Conservation (phyloP, 1,140 invertebrate genomes). For the Alviniconcha marisindica region DNA sequence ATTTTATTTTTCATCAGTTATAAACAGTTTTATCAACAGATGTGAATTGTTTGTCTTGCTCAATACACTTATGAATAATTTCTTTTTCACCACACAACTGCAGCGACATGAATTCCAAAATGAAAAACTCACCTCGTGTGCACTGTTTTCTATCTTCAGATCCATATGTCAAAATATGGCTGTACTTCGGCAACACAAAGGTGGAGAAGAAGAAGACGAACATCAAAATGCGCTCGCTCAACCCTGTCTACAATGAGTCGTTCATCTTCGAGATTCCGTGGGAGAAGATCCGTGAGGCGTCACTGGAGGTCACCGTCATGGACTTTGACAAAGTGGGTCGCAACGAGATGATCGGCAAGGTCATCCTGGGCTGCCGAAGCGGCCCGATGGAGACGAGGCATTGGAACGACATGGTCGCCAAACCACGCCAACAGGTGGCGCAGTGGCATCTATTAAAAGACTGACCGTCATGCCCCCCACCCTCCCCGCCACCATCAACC, state of each 20-base stretch:
- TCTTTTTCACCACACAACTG: too few species aligned
- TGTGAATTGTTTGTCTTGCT: too few species aligned
- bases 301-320: constrained; percentile 90
- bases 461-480: constrained; percentile 48
- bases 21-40: too few species aligned
- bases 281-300: constrained; percentile 88
- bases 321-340: constrained; percentile 94
- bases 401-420: constrained; percentile 93
- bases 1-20: too few species aligned
- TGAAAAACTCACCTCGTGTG: too few species aligned
- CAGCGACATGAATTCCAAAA: too few species aligned
- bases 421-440: constrained; percentile 88
- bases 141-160: constrained; percentile 73
- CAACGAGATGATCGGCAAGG: constrained; percentile 93
- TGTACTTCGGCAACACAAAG: constrained; percentile 78
- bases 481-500: not conserved
- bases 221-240: constrained; percentile 79
- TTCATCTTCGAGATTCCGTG: constrained; percentile 80
- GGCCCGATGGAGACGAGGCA: constrained; percentile 91
- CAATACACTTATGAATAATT: too few species aligned
- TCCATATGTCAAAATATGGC: constrained; percentile 81
- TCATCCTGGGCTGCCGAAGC: constrained; percentile 86
- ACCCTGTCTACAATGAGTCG: constrained; percentile 81
- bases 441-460: constrained; percentile 88
- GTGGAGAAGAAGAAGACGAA: constrained; percentile 81